Conservation (phyloP, 2,888 invertebrate genomes). For the Furcula furcula region DNA sequence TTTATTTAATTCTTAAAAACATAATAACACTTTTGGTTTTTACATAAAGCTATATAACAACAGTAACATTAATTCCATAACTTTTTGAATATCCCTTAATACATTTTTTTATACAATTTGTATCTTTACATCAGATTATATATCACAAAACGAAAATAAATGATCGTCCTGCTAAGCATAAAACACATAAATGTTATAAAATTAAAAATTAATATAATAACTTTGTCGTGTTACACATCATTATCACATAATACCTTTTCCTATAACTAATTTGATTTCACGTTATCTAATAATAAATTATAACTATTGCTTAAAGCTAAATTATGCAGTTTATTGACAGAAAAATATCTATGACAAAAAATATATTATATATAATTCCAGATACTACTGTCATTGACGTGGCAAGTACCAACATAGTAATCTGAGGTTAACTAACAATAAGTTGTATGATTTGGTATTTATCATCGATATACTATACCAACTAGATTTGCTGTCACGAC, state of each 20-base stretch:
- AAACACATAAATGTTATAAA: conserved; percentile 53
- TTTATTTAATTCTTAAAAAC: conserved; percentile 64
- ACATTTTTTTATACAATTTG: conserved; percentile 56
- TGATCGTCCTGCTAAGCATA: conserved; percentile 36
- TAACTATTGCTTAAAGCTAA: conserved; percentile 61
- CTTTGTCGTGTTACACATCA: conserved; percentile 34
- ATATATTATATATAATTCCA: conserved; percentile 50
- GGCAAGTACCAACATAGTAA: conserved; percentile 59
- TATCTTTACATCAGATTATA: conserved; percentile 46
- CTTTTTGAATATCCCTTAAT: conserved; percentile 56
- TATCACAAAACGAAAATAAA: conserved; percentile 33
- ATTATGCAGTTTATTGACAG: conserved; percentile 71
- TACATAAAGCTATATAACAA: conserved; percentile 79
- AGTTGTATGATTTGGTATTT: conserved; percentile 47
- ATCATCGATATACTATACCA: no score
- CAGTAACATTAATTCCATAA: conserved; percentile 70
- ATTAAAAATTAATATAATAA: conserved; percentile 55
- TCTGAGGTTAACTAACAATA: conserved; percentile 28
- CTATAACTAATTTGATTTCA: conserved; percentile 42
- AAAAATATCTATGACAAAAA: conserved; percentile 68
- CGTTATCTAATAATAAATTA: conserved; percentile 42
- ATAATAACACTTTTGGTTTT: conserved; percentile 80
- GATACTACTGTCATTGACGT: conserved; percentile 47
- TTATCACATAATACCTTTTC: conserved; percentile 66
- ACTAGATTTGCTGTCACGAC: no score